Conservation (phyloP, 2,888 invertebrate genomes). For the Lamellibrachia columna region DNA sequence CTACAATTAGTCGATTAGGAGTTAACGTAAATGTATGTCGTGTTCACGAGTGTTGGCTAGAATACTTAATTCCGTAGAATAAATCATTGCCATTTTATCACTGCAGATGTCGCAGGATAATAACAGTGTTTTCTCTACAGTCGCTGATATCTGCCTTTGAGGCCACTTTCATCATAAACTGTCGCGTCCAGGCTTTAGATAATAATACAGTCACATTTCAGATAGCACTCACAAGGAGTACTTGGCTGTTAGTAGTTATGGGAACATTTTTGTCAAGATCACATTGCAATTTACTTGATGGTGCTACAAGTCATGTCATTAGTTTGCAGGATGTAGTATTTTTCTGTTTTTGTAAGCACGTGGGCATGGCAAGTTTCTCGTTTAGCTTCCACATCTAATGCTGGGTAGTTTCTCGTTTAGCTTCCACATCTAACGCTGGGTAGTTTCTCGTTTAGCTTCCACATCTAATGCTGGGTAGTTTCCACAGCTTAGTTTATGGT, state of each 20-base stretch:
- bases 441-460: too few species aligned
- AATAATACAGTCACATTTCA: too few species aligned
- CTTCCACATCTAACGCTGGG: background rate
- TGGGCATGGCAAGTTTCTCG: background rate
- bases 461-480: background rate
- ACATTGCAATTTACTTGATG: background rate
- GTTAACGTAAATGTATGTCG: background rate
- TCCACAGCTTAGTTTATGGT: background rate
- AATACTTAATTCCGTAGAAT: background rate
- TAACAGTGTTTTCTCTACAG: background rate
- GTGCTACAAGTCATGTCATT: background rate
- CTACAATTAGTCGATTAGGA: background rate
- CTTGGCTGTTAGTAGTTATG: background rate
- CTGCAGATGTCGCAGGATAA: background rate
- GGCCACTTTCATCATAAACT: background rate
- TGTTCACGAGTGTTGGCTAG: background rate
- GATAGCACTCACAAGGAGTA: background rate
- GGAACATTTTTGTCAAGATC: background rate
- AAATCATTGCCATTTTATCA: background rate
- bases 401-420: background rate
- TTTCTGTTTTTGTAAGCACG: background rate
- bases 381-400: background rate
- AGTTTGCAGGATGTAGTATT: background rate
- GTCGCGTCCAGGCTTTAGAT: background rate
- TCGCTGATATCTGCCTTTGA: background rate